Conservation (phyloP, 2,797 vertebrate genomes). For the Kryptopterus vitreolus region DNA sequence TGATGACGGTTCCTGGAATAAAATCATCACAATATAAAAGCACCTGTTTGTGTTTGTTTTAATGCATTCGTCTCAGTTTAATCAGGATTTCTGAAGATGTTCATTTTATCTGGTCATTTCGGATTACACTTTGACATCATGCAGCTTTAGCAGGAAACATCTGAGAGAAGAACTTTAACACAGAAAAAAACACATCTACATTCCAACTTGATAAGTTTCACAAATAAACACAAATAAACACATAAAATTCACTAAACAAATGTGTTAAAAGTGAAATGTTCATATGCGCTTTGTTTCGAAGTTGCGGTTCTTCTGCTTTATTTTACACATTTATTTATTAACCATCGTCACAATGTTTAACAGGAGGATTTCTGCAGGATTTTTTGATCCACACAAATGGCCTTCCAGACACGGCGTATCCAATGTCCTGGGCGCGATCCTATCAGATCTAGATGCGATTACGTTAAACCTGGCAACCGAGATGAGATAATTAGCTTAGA, state of each 20-base stretch:
- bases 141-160: neutral
- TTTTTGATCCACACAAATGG: slow-evolving; percentile 2
- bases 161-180: neutral
- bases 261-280: slow-evolving; percentile 14
- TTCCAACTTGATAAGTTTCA: neutral
- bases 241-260: slow-evolving; percentile 8
- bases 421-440: slow-evolving; percentile 13
- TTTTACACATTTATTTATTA: neutral
- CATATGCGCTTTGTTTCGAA: slow-evolving; percentile 5
- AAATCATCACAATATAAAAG: too few relatives aligned
- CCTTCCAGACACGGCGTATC: slow-evolving; percentile 11
- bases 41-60: neutral
- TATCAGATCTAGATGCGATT: neutral
- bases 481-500: slow-evolving; percentile 23
- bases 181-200: slow-evolving; percentile 13
- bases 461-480: slow-evolving; percentile 14
- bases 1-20: too few relatives aligned
- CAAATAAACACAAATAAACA: slow-evolving; percentile 7
- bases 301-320: slow-evolving; percentile 10
- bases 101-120: too few relatives aligned
- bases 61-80: neutral
- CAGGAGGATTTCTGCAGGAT: neutral
- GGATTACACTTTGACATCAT: too few relatives aligned
- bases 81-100: neutral
- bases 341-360: neutral